Conservation (phyloP, 2,113 vertebrate genomes). For the Ceratotherium simum region DNA sequence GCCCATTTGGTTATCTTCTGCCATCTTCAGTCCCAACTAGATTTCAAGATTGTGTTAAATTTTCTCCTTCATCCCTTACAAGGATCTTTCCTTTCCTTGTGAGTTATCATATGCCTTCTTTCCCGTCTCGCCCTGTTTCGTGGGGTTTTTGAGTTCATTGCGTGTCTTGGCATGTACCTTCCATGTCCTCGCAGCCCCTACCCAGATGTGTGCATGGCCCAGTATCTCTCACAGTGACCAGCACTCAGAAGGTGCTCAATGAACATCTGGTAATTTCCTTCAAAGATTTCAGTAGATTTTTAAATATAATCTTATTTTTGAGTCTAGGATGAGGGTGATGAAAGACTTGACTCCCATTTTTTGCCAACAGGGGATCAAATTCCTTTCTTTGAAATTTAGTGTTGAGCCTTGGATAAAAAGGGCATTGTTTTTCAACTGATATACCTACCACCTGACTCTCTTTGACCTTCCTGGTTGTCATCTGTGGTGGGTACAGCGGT, state of each 20-base stretch:
- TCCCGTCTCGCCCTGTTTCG: neutral
- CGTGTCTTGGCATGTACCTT: neutral
- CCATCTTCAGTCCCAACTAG: neutral
- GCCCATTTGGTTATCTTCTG: neutral
- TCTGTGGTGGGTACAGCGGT: neutral
- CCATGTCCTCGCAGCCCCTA: neutral
- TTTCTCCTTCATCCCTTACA: neutral
- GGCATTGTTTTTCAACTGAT: neutral
- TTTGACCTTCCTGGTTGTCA: neutral
- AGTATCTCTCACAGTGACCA: neutral
- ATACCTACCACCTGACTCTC: neutral
- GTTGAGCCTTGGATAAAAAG: conserved; percentile 13
- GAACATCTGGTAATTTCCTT: neutral
- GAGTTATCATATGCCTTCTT: neutral
- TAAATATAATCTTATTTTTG: conserved; percentile 38
- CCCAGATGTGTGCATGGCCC: neutral
- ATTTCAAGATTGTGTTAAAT: conserved; percentile 8
- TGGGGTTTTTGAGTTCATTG: neutral
- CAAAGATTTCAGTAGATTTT: conserved; percentile 14
- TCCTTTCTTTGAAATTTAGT: neutral
- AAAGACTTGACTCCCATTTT: neutral
- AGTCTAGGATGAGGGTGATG: neutral
- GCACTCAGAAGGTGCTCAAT: neutral
- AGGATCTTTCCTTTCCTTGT: neutral
- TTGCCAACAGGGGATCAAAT: neutral